Base-by-base conservation (phyloP, 1,140 invertebrate genomes). In the Drosophila insularis region DNA sequence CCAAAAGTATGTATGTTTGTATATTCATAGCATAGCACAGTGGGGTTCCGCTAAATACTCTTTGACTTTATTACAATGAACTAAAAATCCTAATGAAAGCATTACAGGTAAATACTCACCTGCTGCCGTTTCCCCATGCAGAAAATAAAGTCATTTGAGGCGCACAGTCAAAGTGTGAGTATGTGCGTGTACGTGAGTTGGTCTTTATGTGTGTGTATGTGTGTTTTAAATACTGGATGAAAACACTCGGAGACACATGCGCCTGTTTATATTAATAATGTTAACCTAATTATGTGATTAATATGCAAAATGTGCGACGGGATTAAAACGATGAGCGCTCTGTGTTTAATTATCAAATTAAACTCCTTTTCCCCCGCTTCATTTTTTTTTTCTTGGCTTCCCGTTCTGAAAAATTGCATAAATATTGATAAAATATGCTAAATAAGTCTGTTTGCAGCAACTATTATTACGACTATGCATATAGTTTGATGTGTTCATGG, bases 281-380 rank as follows among this genome's bases (percentile, higher is more conserved):
- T 82, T 87, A 79, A 86, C 82, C 81, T 86, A 86, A 86, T 86
- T 86, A 86, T 78, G 81, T 86, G 81, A 87, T 86, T 86, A 87
- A 86, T 86, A 86, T 86, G 81, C 81, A 86, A 79, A 86, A 87
- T 81, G 81, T 82, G 71, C 82, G 82, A 79, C 78, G 71, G 87
- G 81, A 86, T 86, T 86, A 86, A 87, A 86, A 81, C 65, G 74
- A 63, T 74, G 62, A 74, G 63, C 78, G 78, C 82, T 31, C 65
- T 75, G 74, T 81, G 82, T 87, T 85, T 78, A 87, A 85, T 87
- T 87, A 75, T 78, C 76, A 56, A 73, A 85, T 81, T 71, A 86
- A 80, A 50, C 43, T 50, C 43, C 43, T 50, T 50, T 50, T 50
- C 35, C 4, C 1, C 14, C 27, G 8, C 14, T 1, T 55, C 10